These are phyloP conservation scores for Caenorhabditis doughertyi DNA, from an alignment of 2,888 invertebrate genomes.

Conservation along the genomic window DNA sequence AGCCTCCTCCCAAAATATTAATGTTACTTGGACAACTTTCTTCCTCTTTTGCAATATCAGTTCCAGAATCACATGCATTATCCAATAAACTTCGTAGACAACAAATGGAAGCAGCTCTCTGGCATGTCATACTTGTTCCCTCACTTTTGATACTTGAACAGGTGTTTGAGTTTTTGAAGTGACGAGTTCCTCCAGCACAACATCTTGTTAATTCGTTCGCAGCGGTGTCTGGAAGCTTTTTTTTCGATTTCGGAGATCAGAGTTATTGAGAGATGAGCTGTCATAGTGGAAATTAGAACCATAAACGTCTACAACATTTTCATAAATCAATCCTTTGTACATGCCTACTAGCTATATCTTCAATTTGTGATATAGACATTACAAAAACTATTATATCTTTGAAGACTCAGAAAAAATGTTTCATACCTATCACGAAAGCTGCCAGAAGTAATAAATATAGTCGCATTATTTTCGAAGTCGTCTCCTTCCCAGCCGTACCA, in stretches of 20 bases:
- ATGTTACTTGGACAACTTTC: slow-evolving; percentile 73
- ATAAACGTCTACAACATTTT: too few species aligned
- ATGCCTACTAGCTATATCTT: too few species aligned
- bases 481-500: not conserved
- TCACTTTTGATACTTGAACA: slow-evolving; percentile 76
- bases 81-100: slow-evolving; percentile 81
- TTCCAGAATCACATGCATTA: slow-evolving; percentile 76
- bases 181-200: slow-evolving; percentile 81
- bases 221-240: slow-evolving; percentile 10
- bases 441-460: slow-evolving; percentile 10
- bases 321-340: too few species aligned
- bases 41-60: slow-evolving; percentile 66
- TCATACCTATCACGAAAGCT: slow-evolving; percentile 35
- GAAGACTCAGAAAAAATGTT: too few species aligned
- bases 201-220: slow-evolving; percentile 78
- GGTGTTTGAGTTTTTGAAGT: slow-evolving; percentile 76
- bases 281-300: too few species aligned
- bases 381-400: too few species aligned
- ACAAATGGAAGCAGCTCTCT: slow-evolving; percentile 80
- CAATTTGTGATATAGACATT: too few species aligned
- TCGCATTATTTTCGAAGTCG: not conserved
- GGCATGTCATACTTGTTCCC: slow-evolving; percentile 78
- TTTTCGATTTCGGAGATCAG: slow-evolving; percentile 2
- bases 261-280: too few species aligned
- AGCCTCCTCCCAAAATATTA: slow-evolving; percentile 79